Evolutionary conservation across 2,888 invertebrate genomes (phyloP).

Genomic region (Unio pictorum): DNA sequence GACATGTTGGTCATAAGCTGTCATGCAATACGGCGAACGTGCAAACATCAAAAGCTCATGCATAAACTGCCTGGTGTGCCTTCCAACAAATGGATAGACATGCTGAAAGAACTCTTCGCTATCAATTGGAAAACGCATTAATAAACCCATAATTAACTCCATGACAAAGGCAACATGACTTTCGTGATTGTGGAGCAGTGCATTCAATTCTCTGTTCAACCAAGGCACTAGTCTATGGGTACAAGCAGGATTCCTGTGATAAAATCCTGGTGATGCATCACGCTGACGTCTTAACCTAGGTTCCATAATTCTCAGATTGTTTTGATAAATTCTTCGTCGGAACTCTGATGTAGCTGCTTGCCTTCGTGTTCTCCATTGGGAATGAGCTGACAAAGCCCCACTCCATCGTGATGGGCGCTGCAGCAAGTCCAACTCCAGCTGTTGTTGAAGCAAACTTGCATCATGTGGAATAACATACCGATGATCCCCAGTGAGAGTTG

Average conservation of each 20-base stretch:
- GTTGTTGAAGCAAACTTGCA: slow-evolving; percentile 12
- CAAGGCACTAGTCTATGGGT: slow-evolving; percentile 88
- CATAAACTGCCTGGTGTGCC: slow-evolving; percentile 86
- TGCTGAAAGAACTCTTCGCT: slow-evolving; percentile 80
- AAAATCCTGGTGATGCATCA: slow-evolving; percentile 66
- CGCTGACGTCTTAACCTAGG: slow-evolving; percentile 39
- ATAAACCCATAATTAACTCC: slow-evolving; percentile 79
- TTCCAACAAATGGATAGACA: slow-evolving; percentile 80
- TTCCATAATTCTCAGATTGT: slow-evolving; percentile 81
- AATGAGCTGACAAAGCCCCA: slow-evolving; percentile 18
- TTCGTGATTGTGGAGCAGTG: slow-evolving; percentile 75
- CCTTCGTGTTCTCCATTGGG: slow-evolving; percentile 25
- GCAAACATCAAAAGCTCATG: slow-evolving; percentile 92
- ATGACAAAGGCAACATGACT: slow-evolving; percentile 75
- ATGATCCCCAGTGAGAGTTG: slow-evolving; percentile 65
- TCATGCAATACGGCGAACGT: slow-evolving; percentile 87
- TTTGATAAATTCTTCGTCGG: slow-evolving; percentile 82
- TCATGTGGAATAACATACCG: slow-evolving; percentile 25
- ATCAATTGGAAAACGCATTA: slow-evolving; percentile 72
- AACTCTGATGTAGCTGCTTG: slow-evolving; percentile 57
- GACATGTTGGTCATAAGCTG: slow-evolving; percentile 75
- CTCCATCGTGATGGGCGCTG: slow-evolving; percentile 36
- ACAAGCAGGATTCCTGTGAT: slow-evolving; percentile 80
- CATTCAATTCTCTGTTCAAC: slow-evolving; percentile 88
- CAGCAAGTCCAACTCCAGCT: slow-evolving; percentile 32